Evolutionary conservation across 2,888 invertebrate species (phyloP), one percentile per base, ranked within the genome.

Genomic region (Laothoe populi): DNA sequence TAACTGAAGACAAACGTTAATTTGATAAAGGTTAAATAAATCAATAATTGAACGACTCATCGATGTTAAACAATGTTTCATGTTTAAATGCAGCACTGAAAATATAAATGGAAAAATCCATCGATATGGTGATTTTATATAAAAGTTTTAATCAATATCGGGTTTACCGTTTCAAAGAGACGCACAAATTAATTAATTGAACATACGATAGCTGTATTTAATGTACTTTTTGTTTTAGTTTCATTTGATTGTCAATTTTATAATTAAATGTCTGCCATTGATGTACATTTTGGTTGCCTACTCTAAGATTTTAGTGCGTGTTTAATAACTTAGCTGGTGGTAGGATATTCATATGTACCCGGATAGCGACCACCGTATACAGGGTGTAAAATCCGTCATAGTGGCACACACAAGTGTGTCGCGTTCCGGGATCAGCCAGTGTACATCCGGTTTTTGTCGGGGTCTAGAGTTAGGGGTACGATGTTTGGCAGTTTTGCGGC

Each of bases 61-160:
- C 21, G 23, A 62, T 8, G 63, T 68, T 63, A 70, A 71, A 65
- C 63, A 66, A 40, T 57, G 24, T 24, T 40, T 38, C 38, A 60
- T 60, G 38, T 60, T 60, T 21, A 60, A 49, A 66, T 65, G 46
- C 45, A 53, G 60, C 64, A 42, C 63, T 63, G 60, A 59, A 70
- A 71, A 70, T 69, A 68, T 69, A 67, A 63, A 71, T 61, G 62
- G 65, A 73, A 74, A 73, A 76, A 71, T 71, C 64, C 65, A 63
- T 65, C 66, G 68, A 68, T 70, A 64, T 71, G 70, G 8, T 70
- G 65, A 70, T 71, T 74, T 74, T 63, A 75, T 74, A 75, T 72
- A 67, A 74, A 74, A 73, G 67, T 72, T 74, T 73, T 69, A 74
- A 73, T 75, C 72, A 74, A 74, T 63, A 64, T 66, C 67, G 63